Conservation (phyloP, 2,888 invertebrate species). For the Nezara viridula region DNA sequence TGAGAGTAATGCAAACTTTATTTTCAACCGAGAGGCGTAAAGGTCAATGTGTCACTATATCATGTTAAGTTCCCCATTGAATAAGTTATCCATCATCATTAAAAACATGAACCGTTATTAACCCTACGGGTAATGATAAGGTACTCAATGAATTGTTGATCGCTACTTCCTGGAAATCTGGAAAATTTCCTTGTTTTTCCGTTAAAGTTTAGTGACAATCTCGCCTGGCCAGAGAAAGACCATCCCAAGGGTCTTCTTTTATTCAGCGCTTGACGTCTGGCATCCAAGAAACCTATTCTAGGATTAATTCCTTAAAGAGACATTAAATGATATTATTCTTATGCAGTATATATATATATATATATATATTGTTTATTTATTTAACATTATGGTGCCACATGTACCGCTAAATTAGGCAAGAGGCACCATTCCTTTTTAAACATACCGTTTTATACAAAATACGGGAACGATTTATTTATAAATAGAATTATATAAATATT, state of each 20-base stretch:
- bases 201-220: constrained; percentile 37
- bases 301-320: not conserved
- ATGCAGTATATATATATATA: too few species aligned
- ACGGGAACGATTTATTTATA: too few species aligned
- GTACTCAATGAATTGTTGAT: not conserved
- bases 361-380: too few species aligned
- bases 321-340: too few species aligned
- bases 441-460: too few species aligned
- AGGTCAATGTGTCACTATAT: not conserved
- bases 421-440: too few species aligned
- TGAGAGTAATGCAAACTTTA: not conserved
- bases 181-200: not conserved
- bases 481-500: too few species aligned
- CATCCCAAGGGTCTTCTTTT: not conserved
- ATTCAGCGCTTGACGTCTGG: not conserved
- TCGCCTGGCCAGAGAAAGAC: not conserved
- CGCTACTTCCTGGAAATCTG: not conserved
- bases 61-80: not conserved
- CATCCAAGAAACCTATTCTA: not conserved
- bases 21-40: not conserved
- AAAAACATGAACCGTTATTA: not conserved
- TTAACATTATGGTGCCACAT: too few species aligned
- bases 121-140: not conserved
- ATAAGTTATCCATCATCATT: not conserved
- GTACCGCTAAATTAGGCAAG: too few species aligned